phyloP scores from a whole-genome alignment of 2,797 vertebrate genomes.

The Paguma larvata region DNA sequence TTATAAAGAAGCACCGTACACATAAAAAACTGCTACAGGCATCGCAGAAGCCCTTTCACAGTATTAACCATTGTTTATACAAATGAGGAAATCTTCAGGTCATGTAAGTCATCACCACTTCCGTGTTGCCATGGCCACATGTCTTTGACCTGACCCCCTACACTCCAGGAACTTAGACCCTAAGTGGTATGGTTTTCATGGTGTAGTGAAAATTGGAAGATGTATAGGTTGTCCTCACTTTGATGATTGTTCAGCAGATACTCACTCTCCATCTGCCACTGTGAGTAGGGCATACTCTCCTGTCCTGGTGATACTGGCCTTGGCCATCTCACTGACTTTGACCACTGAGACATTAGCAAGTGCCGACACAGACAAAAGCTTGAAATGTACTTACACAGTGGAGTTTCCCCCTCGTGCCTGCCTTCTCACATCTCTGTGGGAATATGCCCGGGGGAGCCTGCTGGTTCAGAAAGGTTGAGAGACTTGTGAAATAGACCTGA shows the following conservation, averaged over 20 bases:
- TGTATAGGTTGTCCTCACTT: neutral
- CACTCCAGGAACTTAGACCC: neutral
- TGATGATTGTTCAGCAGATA: neutral
- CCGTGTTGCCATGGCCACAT: neutral
- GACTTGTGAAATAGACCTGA: neutral
- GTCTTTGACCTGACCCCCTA: neutral
- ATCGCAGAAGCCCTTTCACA: neutral
- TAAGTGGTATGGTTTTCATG: neutral
- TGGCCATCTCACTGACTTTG: neutral
- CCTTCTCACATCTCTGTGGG: neutral
- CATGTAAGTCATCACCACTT: neutral
- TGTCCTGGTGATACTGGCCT: neutral
- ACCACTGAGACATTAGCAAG: neutral
- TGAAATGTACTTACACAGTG: neutral
- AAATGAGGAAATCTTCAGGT: neutral
- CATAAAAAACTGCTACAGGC: neutral
- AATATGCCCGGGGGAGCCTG: rapidly evolving
- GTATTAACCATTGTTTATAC: neutral
- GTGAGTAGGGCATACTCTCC: neutral
- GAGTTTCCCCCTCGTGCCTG: neutral
- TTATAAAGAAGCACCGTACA: neutral
- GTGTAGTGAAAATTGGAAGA: neutral
- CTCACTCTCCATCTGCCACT: neutral
- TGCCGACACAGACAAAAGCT: neutral
- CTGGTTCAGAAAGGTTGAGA: neutral